Percentiles rank a stretch among this genome's conserved stretches.
phyloP scores from a whole-genome alignment of 2,888 invertebrate species.

The Stenichneumon culpator region DNA sequence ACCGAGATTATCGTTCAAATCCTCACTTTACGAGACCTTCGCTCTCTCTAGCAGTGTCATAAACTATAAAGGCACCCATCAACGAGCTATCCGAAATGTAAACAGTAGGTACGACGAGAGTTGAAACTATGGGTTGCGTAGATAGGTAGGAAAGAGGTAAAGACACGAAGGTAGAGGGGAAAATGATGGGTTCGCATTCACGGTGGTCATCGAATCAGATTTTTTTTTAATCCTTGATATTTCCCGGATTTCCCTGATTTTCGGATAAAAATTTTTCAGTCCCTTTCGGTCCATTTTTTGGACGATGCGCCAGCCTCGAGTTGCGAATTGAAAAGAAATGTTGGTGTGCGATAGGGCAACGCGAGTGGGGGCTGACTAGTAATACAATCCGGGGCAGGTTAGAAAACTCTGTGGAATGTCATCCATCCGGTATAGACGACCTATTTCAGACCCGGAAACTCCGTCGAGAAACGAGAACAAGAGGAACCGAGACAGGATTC shows the following conservation, averaged over 20 bases:
- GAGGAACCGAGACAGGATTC: constrained; percentile 24
- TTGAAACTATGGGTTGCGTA: constrained; percentile 25
- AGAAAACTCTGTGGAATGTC: constrained; percentile 47
- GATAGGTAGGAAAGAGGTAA: constrained; percentile 25
- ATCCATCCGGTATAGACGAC: constrained; percentile 42
- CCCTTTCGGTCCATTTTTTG: background rate
- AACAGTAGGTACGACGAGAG: constrained; percentile 66
- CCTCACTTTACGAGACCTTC: constrained; percentile 66
- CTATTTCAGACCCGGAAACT: constrained; percentile 58
- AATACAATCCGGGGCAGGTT: constrained; percentile 14
- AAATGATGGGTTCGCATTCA: background rate
- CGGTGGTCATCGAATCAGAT: background rate
- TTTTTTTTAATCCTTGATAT: background rate
- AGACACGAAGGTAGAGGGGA: constrained; percentile 1
- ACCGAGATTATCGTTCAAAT: constrained; percentile 70
- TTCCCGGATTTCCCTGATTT: background rate
- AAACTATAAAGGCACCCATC: constrained; percentile 71
- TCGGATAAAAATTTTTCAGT: background rate
- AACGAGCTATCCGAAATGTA: constrained; percentile 71
- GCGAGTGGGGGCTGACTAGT: background rate
- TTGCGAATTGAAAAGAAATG: background rate
- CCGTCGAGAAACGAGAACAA: constrained; percentile 23
- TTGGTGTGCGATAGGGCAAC: no score
- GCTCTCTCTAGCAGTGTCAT: constrained; percentile 65
- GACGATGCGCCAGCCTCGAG: background rate